Conservation (phyloP, 1,140 invertebrate genomes). For the Zaprionus kolodkinae region DNA sequence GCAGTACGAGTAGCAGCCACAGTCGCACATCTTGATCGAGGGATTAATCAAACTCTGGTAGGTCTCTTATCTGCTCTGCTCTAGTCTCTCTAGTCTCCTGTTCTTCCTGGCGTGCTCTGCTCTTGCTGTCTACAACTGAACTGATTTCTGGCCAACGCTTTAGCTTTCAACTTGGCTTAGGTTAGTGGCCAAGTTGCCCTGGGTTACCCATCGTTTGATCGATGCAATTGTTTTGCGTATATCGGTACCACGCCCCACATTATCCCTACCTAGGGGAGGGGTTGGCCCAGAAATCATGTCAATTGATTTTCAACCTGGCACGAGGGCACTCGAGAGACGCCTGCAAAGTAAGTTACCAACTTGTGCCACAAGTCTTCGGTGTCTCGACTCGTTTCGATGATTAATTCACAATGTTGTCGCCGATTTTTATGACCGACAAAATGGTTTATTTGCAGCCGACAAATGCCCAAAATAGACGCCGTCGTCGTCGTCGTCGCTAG, state of each 20-base stretch:
- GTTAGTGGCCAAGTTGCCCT: conserved; percentile 61
- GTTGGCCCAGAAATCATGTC: conserved; percentile 65
- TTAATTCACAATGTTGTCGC: conserved; percentile 73
- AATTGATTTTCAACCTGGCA: conserved; percentile 75
- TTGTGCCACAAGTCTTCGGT: too few relatives aligned
- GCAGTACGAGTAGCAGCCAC: conserved; percentile 76
- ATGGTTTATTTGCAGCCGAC: conserved; percentile 58
- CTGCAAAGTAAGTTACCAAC: too few relatives aligned
- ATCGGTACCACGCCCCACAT: conserved; percentile 72
- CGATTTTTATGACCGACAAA: conserved; percentile 72
- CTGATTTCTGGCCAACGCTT: conserved; percentile 78
- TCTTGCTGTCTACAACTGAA: conserved; percentile 56
- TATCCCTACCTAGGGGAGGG: background rate
- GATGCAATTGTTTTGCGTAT: conserved; percentile 74
- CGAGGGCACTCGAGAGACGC: conserved; percentile 45
- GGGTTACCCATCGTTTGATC: conserved; percentile 60
- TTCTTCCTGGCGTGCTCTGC: conserved; percentile 42
- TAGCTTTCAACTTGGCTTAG: conserved; percentile 75
- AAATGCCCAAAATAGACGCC: conserved; percentile 65
- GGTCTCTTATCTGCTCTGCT: too few relatives aligned
- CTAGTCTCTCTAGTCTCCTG: background rate
- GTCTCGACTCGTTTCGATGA: conserved; percentile 42
- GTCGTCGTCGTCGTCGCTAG: conserved; percentile 34
- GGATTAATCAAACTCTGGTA: too few relatives aligned
- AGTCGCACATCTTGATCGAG: conserved; percentile 61